A percentile compares a stretch with the other conserved stretches of the same genome.
Evolutionary conservation across 2,113 vertebrate species (phyloP).

Genomic region (Notechis scutatus): DNA sequence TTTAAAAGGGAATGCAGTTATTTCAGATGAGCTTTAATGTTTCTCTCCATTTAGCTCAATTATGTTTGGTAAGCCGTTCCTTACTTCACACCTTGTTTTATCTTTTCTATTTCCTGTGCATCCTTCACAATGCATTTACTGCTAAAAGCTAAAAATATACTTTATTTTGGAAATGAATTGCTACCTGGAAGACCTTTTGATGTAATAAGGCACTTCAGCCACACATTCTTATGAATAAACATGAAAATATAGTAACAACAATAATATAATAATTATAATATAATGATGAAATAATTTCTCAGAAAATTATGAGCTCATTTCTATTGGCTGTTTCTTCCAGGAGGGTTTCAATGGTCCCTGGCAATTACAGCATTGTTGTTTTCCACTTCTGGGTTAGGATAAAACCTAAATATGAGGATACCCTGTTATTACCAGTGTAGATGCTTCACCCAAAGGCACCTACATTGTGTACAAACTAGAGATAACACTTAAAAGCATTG

Average conservation of each 20-base stretch:
- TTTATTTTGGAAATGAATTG: neutral
- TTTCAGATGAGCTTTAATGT: conserved; percentile 1
- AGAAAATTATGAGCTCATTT: neutral
- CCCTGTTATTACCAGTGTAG: neutral
- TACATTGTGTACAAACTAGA: neutral
- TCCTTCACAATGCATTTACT: neutral
- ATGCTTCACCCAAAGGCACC: neutral
- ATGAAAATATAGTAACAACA: neutral
- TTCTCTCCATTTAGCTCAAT: neutral
- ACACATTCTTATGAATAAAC: neutral
- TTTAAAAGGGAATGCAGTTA: neutral
- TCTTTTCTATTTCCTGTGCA: neutral
- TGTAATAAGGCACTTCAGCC: neutral
- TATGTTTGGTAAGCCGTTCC: neutral
- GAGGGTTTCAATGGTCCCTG: neutral
- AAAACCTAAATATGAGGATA: neutral
- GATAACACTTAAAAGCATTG: neutral
- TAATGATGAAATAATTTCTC: neutral
- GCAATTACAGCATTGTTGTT: neutral
- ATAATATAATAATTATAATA: neutral
- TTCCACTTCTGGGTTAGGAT: neutral
- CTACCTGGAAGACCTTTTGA: neutral
- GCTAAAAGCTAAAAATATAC: neutral
- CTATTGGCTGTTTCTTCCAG: neutral
- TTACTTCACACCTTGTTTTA: neutral